Evolutionary conservation across 2,113 vertebrate genomes (phyloP), one percentile per base, ranked within the genome.

Genomic region (Rhodinocichla rosea): DNA sequence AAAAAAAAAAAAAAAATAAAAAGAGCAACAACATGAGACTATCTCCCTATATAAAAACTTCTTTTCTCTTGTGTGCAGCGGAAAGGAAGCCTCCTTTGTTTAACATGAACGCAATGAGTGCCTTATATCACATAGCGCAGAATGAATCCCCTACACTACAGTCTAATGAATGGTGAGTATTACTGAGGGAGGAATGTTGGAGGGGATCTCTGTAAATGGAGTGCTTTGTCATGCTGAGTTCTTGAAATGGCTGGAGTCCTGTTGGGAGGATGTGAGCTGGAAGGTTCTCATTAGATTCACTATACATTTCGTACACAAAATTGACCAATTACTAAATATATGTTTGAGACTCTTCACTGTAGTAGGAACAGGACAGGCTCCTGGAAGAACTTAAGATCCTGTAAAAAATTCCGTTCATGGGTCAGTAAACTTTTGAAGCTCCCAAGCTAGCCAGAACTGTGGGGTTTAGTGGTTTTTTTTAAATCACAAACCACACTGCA

Each of bases 61-160:
- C 26, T 95, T 97, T 96, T 78, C 74, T 96, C 97, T 97, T 92
- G 88, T 97, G 97, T 96, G 81, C 87, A 99, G 99, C 99, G 97
- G 99, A 99, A 98, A 99, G 99, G 98, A 99, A 99, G 97, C 99
- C 99, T 97, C 99, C 99, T 94, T 98, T 99, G 97, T 99, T 99
- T 98, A 99, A 99, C 97, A 99, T 99, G 99, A 99, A 99, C 97
- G 99, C 99, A 97, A 99, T 99, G 99, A 99, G 99, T 99, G 99
- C 99, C 99, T 99, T 99, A 99, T 99, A 99, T 98, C 99, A 99
- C 95, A 99, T 99, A 99, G 99, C 99, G 97, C 99, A 99, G 99
- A 99, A 99, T 98, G 99, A 99, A 97, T 99, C 99, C 98, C 99
- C 99, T 92, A 97, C 97, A 92, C 98, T 99, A 97, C 99, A 99